These are phyloP conservation scores for Prietella phreatophila DNA, from an alignment of 2,113 vertebrate species.

Conservation along the genomic window DNA sequence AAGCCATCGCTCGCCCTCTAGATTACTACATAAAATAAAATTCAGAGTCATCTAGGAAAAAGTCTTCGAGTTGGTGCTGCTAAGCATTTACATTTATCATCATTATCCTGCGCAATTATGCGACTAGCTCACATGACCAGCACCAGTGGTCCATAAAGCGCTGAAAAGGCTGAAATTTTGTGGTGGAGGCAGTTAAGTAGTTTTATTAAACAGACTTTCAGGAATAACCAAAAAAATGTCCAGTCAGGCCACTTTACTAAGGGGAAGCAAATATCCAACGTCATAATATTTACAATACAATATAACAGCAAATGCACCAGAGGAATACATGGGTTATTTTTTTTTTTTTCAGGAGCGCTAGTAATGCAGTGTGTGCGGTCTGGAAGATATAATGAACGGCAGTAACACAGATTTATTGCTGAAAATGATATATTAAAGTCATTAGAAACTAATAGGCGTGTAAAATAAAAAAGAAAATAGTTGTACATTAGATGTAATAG, in stretches of 20 bases:
- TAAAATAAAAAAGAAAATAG: neutral
- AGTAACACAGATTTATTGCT: neutral
- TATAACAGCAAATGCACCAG: constrained; percentile 30
- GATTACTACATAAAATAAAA: neutral
- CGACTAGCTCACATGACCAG: constrained; percentile 20
- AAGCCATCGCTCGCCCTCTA: too few relatives aligned
- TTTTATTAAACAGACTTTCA: constrained; percentile 26
- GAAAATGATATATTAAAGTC: constrained; percentile 33
- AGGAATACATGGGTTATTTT: constrained; percentile 34
- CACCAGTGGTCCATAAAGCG: constrained; percentile 4
- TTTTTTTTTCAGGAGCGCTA: constrained; percentile 24
- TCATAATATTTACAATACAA: constrained; percentile 34
- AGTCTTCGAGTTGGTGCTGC: neutral
- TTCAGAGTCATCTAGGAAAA: neutral
- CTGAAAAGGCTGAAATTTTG: constrained; percentile 11
- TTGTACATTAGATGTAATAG: neutral
- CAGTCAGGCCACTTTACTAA: constrained; percentile 15
- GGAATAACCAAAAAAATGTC: constrained; percentile 30
- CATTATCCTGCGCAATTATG: constrained; percentile 30
- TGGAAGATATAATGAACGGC: neutral
- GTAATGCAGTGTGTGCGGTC: constrained; percentile 2
- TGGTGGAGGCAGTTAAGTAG: constrained; percentile 1
- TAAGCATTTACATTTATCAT: constrained; percentile 14
- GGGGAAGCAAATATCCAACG: constrained; percentile 28
- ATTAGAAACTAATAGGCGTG: constrained; percentile 11